phyloP scores from a whole-genome alignment of 2,113 vertebrate species.

The Probosciger aterrimus region DNA sequence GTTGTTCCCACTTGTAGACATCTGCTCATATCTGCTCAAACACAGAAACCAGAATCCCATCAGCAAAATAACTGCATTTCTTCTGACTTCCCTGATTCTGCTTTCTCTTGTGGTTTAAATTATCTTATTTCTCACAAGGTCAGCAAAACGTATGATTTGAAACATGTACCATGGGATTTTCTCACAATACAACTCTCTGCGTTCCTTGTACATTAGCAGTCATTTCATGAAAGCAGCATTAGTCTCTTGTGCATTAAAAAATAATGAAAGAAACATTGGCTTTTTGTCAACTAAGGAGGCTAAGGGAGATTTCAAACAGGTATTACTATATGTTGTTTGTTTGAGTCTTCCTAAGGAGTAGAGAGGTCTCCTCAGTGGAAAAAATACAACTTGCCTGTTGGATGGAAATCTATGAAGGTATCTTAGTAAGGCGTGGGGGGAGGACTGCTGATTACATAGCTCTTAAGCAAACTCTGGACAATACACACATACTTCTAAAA shows the following conservation, averaged over 20 bases:
- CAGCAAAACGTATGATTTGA: conserved; percentile 23
- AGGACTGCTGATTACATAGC: neutral
- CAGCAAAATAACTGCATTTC: neutral
- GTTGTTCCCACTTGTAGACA: neutral
- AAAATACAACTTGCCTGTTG: neutral
- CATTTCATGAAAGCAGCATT: neutral
- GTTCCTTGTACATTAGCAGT: neutral
- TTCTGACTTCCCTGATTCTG: neutral
- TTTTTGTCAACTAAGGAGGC: neutral
- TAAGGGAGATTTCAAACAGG: neutral
- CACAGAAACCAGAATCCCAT: neutral
- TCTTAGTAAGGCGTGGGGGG: neutral
- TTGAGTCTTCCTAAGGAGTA: neutral
- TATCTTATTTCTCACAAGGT: conserved; percentile 37
- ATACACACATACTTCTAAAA: neutral
- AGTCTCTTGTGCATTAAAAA: neutral
- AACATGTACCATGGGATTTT: neutral
- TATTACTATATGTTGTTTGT: neutral
- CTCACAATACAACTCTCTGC: neutral
- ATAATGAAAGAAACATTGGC: neutral
- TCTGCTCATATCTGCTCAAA: neutral
- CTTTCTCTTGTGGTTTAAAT: conserved; percentile 25
- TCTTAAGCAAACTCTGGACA: neutral
- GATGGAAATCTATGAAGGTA: neutral
- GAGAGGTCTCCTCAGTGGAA: neutral